Conservation (phyloP, 2,888 invertebrate genomes). For the Trypoxylon attenuatum region DNA sequence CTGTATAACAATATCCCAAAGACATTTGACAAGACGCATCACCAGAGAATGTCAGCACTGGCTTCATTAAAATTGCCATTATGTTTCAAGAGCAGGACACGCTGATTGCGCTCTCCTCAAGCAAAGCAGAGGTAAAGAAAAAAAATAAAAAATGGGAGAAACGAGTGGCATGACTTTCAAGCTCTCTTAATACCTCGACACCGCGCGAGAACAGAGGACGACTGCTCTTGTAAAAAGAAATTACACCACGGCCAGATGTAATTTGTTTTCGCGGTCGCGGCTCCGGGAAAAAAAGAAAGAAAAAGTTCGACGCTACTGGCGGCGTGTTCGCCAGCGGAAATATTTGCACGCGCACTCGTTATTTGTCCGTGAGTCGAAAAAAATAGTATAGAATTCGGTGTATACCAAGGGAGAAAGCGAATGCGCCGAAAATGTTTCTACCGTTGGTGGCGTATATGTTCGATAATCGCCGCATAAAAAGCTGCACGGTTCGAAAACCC, state of each 20-base stretch:
- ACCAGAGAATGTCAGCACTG: constrained; percentile 47
- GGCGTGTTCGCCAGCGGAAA: background rate
- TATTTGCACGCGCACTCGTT: constrained; percentile 18
- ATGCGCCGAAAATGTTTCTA: background rate
- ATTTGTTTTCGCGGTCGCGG: constrained; percentile 55
- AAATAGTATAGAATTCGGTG: constrained; percentile 16
- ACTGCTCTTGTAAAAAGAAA: constrained; percentile 43
- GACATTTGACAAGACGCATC: constrained; percentile 43
- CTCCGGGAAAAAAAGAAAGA: background rate
- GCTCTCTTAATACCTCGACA: constrained; percentile 26
- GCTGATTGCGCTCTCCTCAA: constrained; percentile 30
- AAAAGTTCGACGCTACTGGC: background rate
- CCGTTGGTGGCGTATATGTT: background rate
- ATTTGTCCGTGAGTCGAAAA: constrained; percentile 6
- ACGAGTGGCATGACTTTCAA: constrained; percentile 28
- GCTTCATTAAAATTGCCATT: constrained; percentile 25
- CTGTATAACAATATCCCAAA: no score
- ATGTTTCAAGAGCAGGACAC: constrained; percentile 18
- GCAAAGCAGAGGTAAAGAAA: background rate
- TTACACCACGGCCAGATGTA: constrained; percentile 47
- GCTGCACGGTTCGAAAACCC: no score
- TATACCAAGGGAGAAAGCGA: constrained; percentile 1
- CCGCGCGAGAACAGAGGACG: constrained; percentile 14
- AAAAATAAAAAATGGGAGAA: constrained; percentile 6
- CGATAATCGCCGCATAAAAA: background rate